Conservation (phyloP, 2,888 invertebrate genomes). For the Lasioglossum oenotherae region DNA sequence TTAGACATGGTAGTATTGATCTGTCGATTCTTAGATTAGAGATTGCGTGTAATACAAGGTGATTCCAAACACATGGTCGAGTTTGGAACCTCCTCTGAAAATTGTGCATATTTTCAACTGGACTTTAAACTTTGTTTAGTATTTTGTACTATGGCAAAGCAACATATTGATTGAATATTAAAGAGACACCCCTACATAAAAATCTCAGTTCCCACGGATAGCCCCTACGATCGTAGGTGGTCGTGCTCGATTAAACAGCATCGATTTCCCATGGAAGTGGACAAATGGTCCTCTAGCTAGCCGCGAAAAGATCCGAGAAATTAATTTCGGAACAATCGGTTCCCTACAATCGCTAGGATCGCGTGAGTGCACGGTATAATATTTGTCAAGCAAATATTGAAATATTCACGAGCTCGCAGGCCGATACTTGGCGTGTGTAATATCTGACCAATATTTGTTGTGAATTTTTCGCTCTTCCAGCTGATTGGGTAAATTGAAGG, state of each 20-base stretch:
- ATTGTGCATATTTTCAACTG: background rate
- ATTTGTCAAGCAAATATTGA: constrained; percentile 9
- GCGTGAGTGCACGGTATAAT: background rate
- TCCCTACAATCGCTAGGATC: background rate
- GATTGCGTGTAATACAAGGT: background rate
- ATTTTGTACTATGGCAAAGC: background rate
- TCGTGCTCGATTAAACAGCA: background rate
- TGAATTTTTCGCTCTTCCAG: background rate
- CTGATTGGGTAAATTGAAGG: background rate
- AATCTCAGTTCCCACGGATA: background rate
- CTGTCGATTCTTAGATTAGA: background rate
- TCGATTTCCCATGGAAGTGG: background rate
- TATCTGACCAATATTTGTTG: background rate
- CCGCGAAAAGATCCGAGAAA: background rate
- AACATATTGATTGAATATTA: background rate
- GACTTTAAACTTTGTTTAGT: background rate
- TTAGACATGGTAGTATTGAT: background rate
- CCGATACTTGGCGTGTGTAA: background rate
- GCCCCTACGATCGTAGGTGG: background rate
- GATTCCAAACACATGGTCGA: background rate
- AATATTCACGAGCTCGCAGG: background rate
- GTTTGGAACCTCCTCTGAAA: background rate
- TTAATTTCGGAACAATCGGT: background rate
- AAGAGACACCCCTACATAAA: background rate
- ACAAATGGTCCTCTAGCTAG: background rate